These are phyloP conservation scores for Telmatherina bonti DNA, from an alignment of 2,797 vertebrate species.

Conservation along the genomic window DNA sequence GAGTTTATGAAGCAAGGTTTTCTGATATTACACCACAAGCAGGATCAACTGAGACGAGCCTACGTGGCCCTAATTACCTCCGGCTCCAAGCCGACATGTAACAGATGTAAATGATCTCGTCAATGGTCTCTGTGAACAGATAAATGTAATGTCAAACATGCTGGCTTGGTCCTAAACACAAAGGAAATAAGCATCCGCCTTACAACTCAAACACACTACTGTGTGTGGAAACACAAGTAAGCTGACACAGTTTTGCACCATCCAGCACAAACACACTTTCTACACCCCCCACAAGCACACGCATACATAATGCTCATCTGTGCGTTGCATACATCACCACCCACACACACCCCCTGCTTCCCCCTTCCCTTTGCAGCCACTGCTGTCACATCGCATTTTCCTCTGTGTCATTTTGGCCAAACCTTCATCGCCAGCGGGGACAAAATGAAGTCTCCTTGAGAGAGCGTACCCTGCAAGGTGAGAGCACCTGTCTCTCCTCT, in stretches of 20 bases:
- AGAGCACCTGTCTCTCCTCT: slow-evolving; percentile 43
- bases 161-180: too few relatives aligned
- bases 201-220: not conserved
- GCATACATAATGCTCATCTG: slow-evolving; percentile 10
- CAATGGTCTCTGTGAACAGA: too few relatives aligned
- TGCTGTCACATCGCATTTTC: slow-evolving; percentile 73
- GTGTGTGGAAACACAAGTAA: not conserved
- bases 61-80: too few relatives aligned
- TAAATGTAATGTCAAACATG: too few relatives aligned
- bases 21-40: too few relatives aligned
- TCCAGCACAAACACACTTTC: too few relatives aligned
- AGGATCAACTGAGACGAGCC: too few relatives aligned
- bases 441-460: slow-evolving; percentile 60
- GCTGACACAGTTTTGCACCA: not conserved
- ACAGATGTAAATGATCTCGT: too few relatives aligned
- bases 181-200: too few relatives aligned
- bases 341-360: not conserved
- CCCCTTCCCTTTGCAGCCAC: slow-evolving; percentile 8
- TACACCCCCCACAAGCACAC: not conserved
- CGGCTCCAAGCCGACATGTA: too few relatives aligned
- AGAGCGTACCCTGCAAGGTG: slow-evolving; percentile 49
- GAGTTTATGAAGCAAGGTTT: too few relatives aligned
- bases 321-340: slow-evolving; percentile 13
- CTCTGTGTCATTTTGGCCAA: slow-evolving; percentile 53
- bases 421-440: slow-evolving; percentile 49